Base-by-base conservation (phyloP, 2,797 vertebrate species). In the Oryzias dopingdopingensis region DNA sequence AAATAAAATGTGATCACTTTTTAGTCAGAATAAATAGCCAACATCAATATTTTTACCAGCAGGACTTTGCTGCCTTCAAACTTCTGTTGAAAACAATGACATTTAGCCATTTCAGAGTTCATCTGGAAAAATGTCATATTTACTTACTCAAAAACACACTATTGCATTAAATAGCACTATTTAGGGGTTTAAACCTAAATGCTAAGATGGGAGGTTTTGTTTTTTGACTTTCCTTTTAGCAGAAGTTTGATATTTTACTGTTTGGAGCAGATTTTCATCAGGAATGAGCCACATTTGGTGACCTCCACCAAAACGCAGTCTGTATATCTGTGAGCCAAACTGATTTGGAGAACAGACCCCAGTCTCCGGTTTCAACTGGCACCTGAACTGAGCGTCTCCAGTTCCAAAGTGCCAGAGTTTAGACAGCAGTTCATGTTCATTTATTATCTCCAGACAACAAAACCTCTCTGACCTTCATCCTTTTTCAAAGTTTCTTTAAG, bases 391-490 rank as follows among this genome's bases (percentile, higher is more conserved):
- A 74, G 78, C 18, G 22, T 60, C 68, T 54, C 18, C 70, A 43
- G 62, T 26, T 62, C 6, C 69, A 54, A 62, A 67, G 56, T 62
- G 76, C 60, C 63, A 59, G 71, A 72, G 72, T 71, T 78, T 76
- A 71, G 70, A 67, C 40, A 45, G 74, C 66, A 55, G 63, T 61
- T 75, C 53, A 4, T 68, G 72, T 67, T 72, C 23, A 76, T 76
- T 81, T 26, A 72, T 74, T 68, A 62, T 71, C 67, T 52, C 40
- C 24, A 45, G 0, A 50, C n/a, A 22, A 1, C 49, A 50, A 56
- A 61, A 43, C n/a, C 52, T 26, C 14, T 0, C 20, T 42, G 3
- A 16, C 22, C 45, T 37, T 15, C 48, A 2, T 4, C 64, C 13
- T 63, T 14, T 48, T 14, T 37, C 32, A 4, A 37, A 3, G 10